Evolutionary conservation across 2,888 invertebrate species (phyloP).

Genomic region (Orgyia antiqua): DNA sequence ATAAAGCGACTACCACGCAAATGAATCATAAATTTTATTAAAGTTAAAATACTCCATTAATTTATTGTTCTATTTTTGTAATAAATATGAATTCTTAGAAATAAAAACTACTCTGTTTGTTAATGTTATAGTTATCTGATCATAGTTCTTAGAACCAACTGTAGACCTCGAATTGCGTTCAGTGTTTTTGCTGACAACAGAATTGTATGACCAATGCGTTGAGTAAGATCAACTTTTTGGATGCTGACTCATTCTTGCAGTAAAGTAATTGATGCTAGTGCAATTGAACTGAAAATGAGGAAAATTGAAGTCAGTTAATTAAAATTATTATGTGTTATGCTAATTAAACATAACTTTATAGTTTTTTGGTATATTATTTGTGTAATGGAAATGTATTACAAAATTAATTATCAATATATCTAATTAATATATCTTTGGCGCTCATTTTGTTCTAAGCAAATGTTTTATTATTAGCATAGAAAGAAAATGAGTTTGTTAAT

Average conservation of each 20-base stretch:
- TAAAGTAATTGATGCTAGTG: slow-evolving; percentile 8
- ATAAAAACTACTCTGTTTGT: slow-evolving; percentile 33
- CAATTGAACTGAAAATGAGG: slow-evolving; percentile 8
- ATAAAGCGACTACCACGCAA: too few relatives aligned
- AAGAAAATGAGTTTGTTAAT: too few relatives aligned
- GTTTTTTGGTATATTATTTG: too few relatives aligned
- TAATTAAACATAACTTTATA: too few relatives aligned
- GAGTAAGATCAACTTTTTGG: slow-evolving; percentile 48
- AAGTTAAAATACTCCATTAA: too few relatives aligned
- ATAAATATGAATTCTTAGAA: slow-evolving; percentile 30
- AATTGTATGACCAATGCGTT: slow-evolving; percentile 57
- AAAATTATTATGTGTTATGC: too few relatives aligned
- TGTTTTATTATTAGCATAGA: too few relatives aligned
- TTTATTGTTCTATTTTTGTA: slow-evolving; percentile 31
- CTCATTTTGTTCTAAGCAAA: too few relatives aligned
- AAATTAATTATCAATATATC: too few relatives aligned
- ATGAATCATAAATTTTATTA: slow-evolving; percentile 20
- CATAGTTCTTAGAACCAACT: slow-evolving; percentile 35
- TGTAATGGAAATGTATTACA: too few relatives aligned
- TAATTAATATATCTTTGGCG: too few relatives aligned
- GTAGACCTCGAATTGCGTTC: slow-evolving; percentile 50
- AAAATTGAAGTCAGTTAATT: too few relatives aligned
- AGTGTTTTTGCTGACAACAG: slow-evolving; percentile 56
- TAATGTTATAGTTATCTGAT: slow-evolving; percentile 25
- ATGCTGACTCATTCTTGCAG: slow-evolving; percentile 44